These are phyloP conservation scores for Chlorodrepanis virens DNA, from an alignment of 2,113 vertebrate species.

Conservation along the genomic window DNA sequence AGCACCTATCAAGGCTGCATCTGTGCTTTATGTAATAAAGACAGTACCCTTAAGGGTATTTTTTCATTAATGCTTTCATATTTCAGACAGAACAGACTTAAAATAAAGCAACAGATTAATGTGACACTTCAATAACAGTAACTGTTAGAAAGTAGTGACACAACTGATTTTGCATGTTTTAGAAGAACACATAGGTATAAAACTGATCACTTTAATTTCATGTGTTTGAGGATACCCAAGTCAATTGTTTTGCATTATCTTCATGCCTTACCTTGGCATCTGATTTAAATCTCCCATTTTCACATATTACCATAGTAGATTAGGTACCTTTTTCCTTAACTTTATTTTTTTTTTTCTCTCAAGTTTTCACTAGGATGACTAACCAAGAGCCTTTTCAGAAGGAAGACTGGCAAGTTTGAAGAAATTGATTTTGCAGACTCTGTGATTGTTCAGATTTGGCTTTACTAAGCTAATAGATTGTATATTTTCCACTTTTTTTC, in stretches of 20 bases:
- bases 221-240: not conserved
- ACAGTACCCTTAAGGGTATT: not conserved
- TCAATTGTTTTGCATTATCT: not conserved
- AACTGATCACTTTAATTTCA: not conserved
- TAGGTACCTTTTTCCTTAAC: not conserved
- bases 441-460: not conserved
- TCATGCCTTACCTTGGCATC: not conserved
- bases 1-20: not conserved
- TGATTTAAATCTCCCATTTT: not conserved
- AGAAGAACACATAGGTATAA: not conserved
- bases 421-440: not conserved
- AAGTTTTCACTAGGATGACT: not conserved
- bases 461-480: not conserved
- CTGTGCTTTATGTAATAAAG: not conserved
- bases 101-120: not conserved
- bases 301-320: not conserved
- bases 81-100: not conserved
- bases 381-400: not conserved
- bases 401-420: not conserved
- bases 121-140: not conserved
- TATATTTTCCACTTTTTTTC: not conserved
- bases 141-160: not conserved
- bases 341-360: not conserved
- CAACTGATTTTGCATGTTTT: not conserved
- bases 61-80: not conserved